Base-by-base conservation (phyloP, 1,140 invertebrate genomes). In the Drosophila sp. region DNA sequence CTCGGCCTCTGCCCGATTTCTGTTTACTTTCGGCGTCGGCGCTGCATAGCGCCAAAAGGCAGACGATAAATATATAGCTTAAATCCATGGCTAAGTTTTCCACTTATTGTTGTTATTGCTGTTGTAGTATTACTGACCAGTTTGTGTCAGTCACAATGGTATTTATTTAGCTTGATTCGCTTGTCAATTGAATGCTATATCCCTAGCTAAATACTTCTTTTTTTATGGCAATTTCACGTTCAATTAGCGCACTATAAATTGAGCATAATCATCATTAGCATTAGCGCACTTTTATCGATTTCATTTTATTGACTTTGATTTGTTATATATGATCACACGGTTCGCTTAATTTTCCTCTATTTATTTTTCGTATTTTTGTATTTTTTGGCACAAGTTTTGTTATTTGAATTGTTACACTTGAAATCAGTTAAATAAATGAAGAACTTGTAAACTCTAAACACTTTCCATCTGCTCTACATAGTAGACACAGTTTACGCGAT, bases 201-300 rank as follows among this genome's bases (percentile, higher is more conserved):
- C 25, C 16, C 51, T 64, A 13, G 29, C 18, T 36, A 56, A 51
- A 74, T 74, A 43, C n/a, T n/a, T n/a, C n/a, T n/a, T 65, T 61
- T 64, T 70, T 40, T 27, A 53, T 67, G 70, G 74, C 75, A 83
- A 78, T 80, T 86, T 90, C 82, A 90, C 86, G 78, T 90, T 80
- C 87, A 90, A 90, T 90, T 90, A 90, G 82, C 78, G 78, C 81
- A 90, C 87, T 89, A 90, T 87, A 90, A 87, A 87, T 86, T 78
- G 87, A 77, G 77, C 84, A 81, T 90, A 87, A 82, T 89, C 83
- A 83, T 89, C 79, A 72, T 87, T 80, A 89, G 72, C 83, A 87
- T 71, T n/a, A n/a, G 48, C 72, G 72, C 63, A 76, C 76, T 75
- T 45, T 59, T 59, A 72, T 59, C 63, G 65, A 79, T 71, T 79